Conservation (phyloP, 1,140 invertebrate species). For the Drosophila aff. region DNA sequence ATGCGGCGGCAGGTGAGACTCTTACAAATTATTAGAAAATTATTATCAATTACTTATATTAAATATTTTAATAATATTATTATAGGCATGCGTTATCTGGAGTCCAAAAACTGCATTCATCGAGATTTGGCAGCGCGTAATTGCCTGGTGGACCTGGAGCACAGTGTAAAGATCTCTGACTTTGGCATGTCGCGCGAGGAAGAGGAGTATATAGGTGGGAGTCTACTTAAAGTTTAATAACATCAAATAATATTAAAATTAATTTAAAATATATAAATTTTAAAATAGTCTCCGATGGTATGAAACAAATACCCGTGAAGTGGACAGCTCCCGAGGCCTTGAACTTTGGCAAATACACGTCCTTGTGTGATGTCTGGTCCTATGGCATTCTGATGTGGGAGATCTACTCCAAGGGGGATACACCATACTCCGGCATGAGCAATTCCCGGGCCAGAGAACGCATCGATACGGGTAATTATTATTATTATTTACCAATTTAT, state of each 20-base stretch:
- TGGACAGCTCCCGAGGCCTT: slow-evolving; percentile 98
- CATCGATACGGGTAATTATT: slow-evolving; percentile 93
- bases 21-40: not conserved
- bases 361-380: slow-evolving; percentile 99
- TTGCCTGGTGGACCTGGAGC: slow-evolving; percentile 91
- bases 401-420: slow-evolving; percentile 96
- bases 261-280: not conserved
- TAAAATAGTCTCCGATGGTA: slow-evolving; percentile 93
- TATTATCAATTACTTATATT: not conserved
- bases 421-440: slow-evolving; percentile 96
- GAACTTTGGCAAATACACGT: slow-evolving; percentile 98
- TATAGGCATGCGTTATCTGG: slow-evolving; percentile 95
- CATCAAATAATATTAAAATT: not conserved
- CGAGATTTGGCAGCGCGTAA: slow-evolving; percentile 97
- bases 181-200: slow-evolving; percentile 99
- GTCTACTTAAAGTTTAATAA: too few relatives aligned
- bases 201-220: slow-evolving; percentile 93
- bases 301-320: slow-evolving; percentile 99
- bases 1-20: slow-evolving; percentile 92
- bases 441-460: slow-evolving; percentile 96
- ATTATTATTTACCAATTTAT: not conserved
- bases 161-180: slow-evolving; percentile 98
- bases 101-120: slow-evolving; percentile 98
- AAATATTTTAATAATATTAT: not conserved
- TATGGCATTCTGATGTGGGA: slow-evolving; percentile 99